Evolutionary conservation across 1,140 invertebrate genomes (phyloP).

Genomic region (Bombus cullumanus): DNA sequence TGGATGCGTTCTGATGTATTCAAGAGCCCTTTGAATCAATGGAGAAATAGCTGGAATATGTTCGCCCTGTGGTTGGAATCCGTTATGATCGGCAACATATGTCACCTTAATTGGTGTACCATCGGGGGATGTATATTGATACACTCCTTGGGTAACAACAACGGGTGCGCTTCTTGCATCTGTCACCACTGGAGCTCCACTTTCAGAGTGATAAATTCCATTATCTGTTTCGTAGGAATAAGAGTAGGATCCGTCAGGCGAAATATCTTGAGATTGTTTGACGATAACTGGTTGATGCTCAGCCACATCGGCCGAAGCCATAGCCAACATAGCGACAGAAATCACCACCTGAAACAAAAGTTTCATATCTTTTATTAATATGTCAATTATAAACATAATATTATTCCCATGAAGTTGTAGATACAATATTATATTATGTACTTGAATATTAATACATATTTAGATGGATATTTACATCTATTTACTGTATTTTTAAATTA

Average conservation of each 20-base stretch:
- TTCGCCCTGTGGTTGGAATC: slow-evolving; percentile 83
- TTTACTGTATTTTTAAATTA: too few species aligned
- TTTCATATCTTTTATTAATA: neutral
- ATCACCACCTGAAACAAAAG: slow-evolving; percentile 67
- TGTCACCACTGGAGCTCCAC: slow-evolving; percentile 81
- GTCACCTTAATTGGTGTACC: slow-evolving; percentile 81
- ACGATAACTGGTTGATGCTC: slow-evolving; percentile 71
- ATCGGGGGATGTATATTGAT: slow-evolving; percentile 84
- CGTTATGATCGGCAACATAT: slow-evolving; percentile 85
- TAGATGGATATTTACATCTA: too few species aligned
- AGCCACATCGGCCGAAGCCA: slow-evolving; percentile 58
- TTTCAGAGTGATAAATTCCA: slow-evolving; percentile 84
- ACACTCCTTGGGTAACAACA: slow-evolving; percentile 81
- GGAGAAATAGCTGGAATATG: slow-evolving; percentile 82
- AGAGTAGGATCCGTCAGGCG: slow-evolving; percentile 77
- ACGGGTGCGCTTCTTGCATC: slow-evolving; percentile 82
- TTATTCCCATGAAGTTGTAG: neutral
- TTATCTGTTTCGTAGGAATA: slow-evolving; percentile 86
- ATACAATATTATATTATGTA: too few species aligned
- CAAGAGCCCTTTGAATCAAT: slow-evolving; percentile 79
- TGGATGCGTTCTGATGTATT: slow-evolving; percentile 78
- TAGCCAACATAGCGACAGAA: slow-evolving; percentile 64
- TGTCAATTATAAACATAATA: neutral
- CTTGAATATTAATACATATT: too few species aligned
- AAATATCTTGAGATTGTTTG: slow-evolving; percentile 73